These are phyloP conservation scores for Notospermus geniculatus DNA, from an alignment of 1,140 invertebrate species.

Conservation along the genomic window DNA sequence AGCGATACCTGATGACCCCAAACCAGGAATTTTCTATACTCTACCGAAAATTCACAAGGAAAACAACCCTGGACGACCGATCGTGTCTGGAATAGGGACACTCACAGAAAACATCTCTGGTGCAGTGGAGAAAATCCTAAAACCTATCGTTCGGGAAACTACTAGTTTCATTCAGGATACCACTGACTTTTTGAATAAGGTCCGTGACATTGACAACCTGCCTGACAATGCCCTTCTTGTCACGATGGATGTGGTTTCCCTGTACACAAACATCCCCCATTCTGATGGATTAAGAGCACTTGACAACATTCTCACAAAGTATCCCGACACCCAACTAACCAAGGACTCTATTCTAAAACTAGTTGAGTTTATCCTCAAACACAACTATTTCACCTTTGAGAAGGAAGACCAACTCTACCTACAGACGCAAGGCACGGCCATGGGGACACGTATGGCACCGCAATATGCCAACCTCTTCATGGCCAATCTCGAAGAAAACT, in stretches of 20 bases:
- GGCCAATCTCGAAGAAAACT: no score
- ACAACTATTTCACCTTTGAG: no score
- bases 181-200: no score
- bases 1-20: slow-evolving; percentile 1
- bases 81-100: slow-evolving; percentile 5
- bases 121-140: background rate
- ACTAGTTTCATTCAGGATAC: background rate
- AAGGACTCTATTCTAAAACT: background rate
- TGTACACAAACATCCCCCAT: slow-evolving; percentile 8
- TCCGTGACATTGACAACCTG: background rate
- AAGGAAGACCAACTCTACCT: no score
- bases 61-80: background rate
- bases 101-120: no score
- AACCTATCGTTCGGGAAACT: slow-evolving; percentile 2
- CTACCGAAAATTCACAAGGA: slow-evolving; percentile 4
- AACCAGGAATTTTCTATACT: slow-evolving; percentile 1
- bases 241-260: background rate
- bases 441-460: no score
- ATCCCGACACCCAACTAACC: no score
- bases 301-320: background rate
- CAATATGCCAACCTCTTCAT: no score
- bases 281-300: background rate
- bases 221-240: slow-evolving; percentile 1
- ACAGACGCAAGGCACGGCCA: no score
- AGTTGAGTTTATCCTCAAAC: no score